These are phyloP conservation scores for Smittia sp. DNA, from an alignment of 2,888 invertebrate genomes.

Conservation along the genomic window DNA sequence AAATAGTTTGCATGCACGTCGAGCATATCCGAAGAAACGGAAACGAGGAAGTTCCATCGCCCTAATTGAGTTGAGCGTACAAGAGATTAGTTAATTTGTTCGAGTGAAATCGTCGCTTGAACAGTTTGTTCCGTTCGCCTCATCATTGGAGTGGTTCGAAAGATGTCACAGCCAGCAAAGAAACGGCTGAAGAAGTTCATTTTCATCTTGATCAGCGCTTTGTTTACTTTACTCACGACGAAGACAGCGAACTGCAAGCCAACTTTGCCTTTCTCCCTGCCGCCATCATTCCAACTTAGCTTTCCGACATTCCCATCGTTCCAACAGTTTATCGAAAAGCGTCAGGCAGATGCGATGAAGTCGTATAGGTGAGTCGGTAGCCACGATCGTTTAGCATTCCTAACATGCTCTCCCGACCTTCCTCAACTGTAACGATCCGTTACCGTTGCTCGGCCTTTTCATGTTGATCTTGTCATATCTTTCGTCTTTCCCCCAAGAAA, in stretches of 20 bases:
- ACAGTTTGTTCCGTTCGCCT: not conserved
- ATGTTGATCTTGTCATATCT: not conserved
- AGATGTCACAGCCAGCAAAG: conserved; percentile 45
- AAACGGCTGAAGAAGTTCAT: conserved; percentile 49
- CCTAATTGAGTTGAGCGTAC: not conserved
- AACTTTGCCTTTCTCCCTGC: conserved; percentile 48
- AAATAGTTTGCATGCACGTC: not conserved
- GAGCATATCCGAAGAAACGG: too few species aligned
- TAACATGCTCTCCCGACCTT: conserved; percentile 17
- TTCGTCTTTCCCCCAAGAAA: not conserved
- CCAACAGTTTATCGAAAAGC: conserved; percentile 52
- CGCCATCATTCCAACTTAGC: conserved; percentile 38
- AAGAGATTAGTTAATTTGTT: not conserved
- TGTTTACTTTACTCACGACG: conserved; percentile 48
- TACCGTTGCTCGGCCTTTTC: not conserved
- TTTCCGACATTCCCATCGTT: conserved; percentile 50
- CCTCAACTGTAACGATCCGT: not conserved
- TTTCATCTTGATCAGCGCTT: conserved; percentile 46
- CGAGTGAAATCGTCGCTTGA: not conserved
- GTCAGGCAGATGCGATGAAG: conserved; percentile 52
- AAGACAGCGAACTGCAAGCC: conserved; percentile 50
- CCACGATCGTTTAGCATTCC: not conserved
- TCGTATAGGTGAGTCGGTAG: conserved; percentile 51
- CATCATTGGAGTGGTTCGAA: not conserved
- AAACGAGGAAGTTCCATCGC: not conserved